Evolutionary conservation across 2,797 vertebrate genomes (phyloP), one percentile per base, ranked within the genome.

Genomic region (Morelia viridis): DNA sequence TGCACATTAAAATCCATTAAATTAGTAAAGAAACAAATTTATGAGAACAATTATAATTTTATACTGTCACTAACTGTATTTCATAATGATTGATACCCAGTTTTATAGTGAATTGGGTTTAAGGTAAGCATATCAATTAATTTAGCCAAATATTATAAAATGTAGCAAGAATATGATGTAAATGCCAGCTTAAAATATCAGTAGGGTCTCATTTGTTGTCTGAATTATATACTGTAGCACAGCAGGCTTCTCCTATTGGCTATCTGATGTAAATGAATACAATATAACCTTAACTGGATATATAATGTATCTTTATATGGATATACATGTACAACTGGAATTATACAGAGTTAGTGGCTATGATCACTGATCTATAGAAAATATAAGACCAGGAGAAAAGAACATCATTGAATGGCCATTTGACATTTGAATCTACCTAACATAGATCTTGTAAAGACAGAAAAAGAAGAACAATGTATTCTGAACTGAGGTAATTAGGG

Each of bases 1-100:
- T 99, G 94, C 56, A 88, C 35, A 46, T 8, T n/a, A 76, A 22
- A 5, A 19, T 57, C n/a, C 57, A 57, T 57, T n/a, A 85, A 35
- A 76, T 71, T 46, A 4, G 6, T 35, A 57, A 28, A 58, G 65
- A 91, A 58, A 71, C 35, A 46, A 8, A 50, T 28, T 50, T 68
- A 91, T 15, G 1, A 24, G 28, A 46, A 85, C 1, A 56, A 11
- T 28, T 22, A 35, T 56, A 28, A 17, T 10, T 4, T 10, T 80
- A 12, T 60, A 12, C 13, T 8, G 3, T 3, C 46, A 35, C 46
- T 53, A 60, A 46, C 6, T 68, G 28, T 85, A 53, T 8, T 53
- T 53, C 50, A 53, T 53, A 53, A 53, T 53, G 7, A 53, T 22
- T 85, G 84, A 28, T 17, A 58, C 26, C 22, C 22, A 89, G n/a